phyloP scores from a whole-genome alignment of 1,140 invertebrate species.

The Paralvinella palmiformis region DNA sequence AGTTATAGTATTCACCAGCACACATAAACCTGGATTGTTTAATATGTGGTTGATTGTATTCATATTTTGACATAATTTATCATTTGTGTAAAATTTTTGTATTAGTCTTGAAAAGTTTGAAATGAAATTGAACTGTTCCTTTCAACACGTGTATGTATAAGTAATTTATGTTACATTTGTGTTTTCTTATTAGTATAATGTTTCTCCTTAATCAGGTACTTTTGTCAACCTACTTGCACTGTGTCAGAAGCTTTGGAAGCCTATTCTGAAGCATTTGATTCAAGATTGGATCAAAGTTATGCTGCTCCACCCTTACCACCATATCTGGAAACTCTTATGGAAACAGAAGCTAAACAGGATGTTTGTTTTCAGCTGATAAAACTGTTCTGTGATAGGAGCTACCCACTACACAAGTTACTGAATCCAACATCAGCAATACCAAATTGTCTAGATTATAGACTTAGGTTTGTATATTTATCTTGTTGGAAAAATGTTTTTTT shows the following conservation, averaged over 20 bases:
- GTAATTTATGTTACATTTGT: too few species aligned
- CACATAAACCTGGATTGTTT: too few species aligned
- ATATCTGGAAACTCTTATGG: constrained; percentile 46
- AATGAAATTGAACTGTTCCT: too few species aligned
- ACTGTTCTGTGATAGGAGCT: constrained; percentile 58
- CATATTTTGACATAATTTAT: too few species aligned
- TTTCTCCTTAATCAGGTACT: constrained; percentile 62
- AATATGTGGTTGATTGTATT: too few species aligned
- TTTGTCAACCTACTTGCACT: constrained; percentile 59
- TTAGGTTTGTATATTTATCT: constrained; percentile 68
- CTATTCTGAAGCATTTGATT: constrained; percentile 66
- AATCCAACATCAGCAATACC: constrained; percentile 71
- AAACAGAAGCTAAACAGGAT: constrained; percentile 53
- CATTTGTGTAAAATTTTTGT: too few species aligned
- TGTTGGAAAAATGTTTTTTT: too few species aligned
- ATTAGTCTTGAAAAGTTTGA: too few species aligned
- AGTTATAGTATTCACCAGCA: too few species aligned
- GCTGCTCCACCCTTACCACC: constrained; percentile 55
- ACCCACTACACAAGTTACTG: constrained; percentile 63
- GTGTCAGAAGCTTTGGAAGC: constrained; percentile 63
- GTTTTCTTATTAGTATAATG: too few species aligned
- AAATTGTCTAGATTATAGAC: constrained; percentile 74
- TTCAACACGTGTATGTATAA: too few species aligned
- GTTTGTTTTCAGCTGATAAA: constrained; percentile 77
- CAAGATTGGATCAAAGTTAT: constrained; percentile 50